Conservation (phyloP, 2,888 invertebrate species). For the Lobophora halterata region DNA sequence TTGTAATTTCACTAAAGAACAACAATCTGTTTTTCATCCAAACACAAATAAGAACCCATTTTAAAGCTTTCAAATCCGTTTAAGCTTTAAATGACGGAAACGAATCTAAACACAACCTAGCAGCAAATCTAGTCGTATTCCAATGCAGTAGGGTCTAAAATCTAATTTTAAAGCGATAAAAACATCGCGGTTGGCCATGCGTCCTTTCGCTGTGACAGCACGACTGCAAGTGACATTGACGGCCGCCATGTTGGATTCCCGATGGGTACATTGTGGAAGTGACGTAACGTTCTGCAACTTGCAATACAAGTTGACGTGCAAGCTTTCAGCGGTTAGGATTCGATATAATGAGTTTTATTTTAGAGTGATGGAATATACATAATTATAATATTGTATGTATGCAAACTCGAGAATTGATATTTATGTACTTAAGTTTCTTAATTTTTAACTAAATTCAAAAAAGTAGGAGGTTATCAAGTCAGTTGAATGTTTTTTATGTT, state of each 20-base stretch:
- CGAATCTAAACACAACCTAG: background rate
- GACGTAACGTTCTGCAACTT: conserved; percentile 22
- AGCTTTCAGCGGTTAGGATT: no score
- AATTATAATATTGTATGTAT: no score
- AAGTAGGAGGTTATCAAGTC: no score
- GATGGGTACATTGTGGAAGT: conserved; percentile 26
- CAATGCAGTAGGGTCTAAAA: conserved; percentile 14
- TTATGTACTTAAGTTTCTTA: no score
- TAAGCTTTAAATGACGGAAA: conserved; percentile 4
- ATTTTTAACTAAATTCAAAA: no score
- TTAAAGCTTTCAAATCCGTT: conserved; percentile 7
- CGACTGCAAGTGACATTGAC: conserved; percentile 50
- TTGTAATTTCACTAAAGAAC: no score
- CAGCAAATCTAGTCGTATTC: conserved; percentile 12
- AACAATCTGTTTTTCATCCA: background rate
- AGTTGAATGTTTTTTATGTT: no score
- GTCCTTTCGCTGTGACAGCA: conserved; percentile 35
- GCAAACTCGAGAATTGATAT: no score
- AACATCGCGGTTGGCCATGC: conserved; percentile 23
- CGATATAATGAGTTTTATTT: no score
- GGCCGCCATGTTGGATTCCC: conserved; percentile 49
- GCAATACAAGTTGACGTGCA: conserved; percentile 2
- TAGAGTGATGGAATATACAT: no score
- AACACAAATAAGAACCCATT: conserved; percentile 1
- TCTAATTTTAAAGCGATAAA: conserved; percentile 17